Conservation (phyloP, 2,113 vertebrate species). For the Accipiter virgatus region DNA sequence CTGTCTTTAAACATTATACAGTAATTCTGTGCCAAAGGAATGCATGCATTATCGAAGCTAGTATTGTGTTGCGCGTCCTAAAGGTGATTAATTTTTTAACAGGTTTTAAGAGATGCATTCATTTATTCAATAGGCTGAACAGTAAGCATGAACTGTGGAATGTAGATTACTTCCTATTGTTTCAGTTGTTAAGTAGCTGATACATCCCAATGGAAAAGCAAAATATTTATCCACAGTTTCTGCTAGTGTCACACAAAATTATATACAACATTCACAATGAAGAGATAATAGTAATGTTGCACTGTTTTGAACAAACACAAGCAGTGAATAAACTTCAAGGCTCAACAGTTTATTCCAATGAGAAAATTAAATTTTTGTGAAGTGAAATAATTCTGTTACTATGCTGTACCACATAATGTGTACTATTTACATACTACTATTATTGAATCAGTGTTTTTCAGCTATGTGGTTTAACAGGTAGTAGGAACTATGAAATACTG, state of each 20-base stretch:
- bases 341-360: background rate
- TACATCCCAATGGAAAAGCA: background rate
- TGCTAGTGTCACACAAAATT: background rate
- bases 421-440: background rate
- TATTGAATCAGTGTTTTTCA: background rate
- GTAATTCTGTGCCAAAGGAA: conserved; percentile 37
- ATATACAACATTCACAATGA: background rate
- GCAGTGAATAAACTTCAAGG: background rate
- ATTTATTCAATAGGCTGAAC: conserved; percentile 27
- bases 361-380: background rate
- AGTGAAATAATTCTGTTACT: background rate
- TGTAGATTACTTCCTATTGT: background rate
- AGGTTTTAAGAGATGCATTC: background rate
- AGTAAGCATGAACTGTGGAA: background rate
- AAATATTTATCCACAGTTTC: background rate
- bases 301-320: background rate
- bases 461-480: background rate
- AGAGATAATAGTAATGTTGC: background rate
- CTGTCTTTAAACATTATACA: conserved; percentile 37
- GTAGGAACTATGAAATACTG: background rate
- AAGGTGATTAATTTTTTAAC: conserved; percentile 35
- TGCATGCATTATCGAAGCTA: background rate
- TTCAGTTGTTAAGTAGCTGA: conserved; percentile 11
- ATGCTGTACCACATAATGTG: background rate
- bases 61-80: conserved; percentile 5